These are phyloP conservation scores for Gymnarchus niloticus DNA, from an alignment of 2,113 vertebrate genomes.

Conservation along the genomic window DNA sequence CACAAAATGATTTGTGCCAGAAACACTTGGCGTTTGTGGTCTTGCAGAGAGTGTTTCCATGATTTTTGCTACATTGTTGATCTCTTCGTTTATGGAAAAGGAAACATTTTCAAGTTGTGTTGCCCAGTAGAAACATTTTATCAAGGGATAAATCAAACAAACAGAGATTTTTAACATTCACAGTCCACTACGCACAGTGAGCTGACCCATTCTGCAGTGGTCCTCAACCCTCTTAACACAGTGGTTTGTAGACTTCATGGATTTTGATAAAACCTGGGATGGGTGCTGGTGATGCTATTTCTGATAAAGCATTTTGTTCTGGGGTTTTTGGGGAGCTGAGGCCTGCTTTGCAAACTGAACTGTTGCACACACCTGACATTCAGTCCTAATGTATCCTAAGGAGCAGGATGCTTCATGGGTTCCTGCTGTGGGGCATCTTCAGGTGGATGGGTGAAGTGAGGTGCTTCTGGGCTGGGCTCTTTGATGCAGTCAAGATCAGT, in stretches of 20 bases:
- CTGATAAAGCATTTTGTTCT: not conserved
- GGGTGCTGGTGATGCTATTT: not conserved
- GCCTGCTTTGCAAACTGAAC: not conserved
- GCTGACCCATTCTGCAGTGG: not conserved
- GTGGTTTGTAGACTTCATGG: too few relatives aligned
- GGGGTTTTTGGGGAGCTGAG: not conserved
- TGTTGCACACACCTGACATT: not conserved
- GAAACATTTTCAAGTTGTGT: not conserved
- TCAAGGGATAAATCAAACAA: not conserved
- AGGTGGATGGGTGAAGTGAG: not conserved
- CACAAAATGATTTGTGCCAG: too few relatives aligned
- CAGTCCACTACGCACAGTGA: not conserved
- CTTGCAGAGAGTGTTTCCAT: not conserved
- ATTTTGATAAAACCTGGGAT: too few relatives aligned
- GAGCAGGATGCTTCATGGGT: not conserved
- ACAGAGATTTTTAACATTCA: not conserved
- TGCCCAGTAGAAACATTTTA: not conserved
- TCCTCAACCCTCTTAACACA: too few relatives aligned
- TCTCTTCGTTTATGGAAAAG: not conserved
- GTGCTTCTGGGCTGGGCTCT: not conserved
- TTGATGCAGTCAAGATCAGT: not conserved
- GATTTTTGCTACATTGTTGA: not conserved
- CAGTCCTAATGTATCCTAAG: not conserved
- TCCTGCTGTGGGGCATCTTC: not conserved
- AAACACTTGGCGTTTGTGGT: not conserved